Evolutionary conservation across 2,888 invertebrate species (phyloP).

Genomic region (Callinectes sapidus): DNA sequence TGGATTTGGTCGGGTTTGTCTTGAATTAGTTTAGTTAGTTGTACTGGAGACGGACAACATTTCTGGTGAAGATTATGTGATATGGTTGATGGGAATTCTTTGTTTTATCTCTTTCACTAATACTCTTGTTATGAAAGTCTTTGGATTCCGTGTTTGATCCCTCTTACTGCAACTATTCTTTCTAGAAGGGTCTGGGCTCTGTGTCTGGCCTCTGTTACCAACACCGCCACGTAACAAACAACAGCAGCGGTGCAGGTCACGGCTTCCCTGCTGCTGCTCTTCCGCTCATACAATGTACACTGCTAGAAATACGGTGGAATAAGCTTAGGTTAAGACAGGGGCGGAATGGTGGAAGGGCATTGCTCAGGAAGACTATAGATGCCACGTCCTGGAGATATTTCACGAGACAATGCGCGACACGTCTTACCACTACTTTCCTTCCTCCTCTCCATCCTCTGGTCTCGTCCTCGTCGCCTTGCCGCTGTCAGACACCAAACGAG

Average conservation of each 20-base stretch:
- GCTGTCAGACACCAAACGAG: constrained; percentile 4
- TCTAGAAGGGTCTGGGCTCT: too few relatives aligned
- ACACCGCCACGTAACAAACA: neutral
- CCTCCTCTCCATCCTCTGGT: neutral
- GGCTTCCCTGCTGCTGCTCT: neutral
- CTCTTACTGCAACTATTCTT: too few relatives aligned
- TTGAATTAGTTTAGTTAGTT: too few relatives aligned
- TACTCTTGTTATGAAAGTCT: too few relatives aligned
- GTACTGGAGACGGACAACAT: too few relatives aligned
- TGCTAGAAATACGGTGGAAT: neutral
- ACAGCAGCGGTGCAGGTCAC: neutral
- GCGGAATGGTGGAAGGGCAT: neutral
- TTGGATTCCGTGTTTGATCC: too few relatives aligned
- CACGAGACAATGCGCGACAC: neutral
- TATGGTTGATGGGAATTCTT: too few relatives aligned
- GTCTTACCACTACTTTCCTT: neutral
- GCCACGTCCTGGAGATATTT: neutral
- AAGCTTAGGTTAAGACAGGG: too few relatives aligned
- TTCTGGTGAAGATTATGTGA: too few relatives aligned
- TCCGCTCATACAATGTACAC: neutral
- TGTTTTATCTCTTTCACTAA: too few relatives aligned
- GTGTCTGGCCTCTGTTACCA: neutral
- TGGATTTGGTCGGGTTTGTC: too few relatives aligned
- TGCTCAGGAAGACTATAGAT: neutral
- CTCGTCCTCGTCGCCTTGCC: neutral